Evolutionary conservation across 2,797 vertebrate species (phyloP), one percentile per base, ranked within the genome.

Genomic region (Dendrocincla tyrannina): DNA sequence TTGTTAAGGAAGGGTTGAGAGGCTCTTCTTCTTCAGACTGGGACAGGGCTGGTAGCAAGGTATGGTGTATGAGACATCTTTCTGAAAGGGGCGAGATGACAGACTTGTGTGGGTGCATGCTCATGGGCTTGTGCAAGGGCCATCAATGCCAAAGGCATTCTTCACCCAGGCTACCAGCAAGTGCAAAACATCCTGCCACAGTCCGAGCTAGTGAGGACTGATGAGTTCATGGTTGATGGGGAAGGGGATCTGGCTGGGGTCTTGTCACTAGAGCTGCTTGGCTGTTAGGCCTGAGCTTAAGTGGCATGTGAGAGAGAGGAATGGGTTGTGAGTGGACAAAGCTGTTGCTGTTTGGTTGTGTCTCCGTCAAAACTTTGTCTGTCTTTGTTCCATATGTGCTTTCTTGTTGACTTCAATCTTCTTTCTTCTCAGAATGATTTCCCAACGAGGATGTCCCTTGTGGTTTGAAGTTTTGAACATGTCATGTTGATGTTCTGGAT

Each of bases 401-500:
- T 95, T 96, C 60, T 94, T 75, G 41, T 77, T 95, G 75, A 95
- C 59, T 28, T 92, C 70, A 89, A 84, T 96, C 67, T 96, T 92
- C 76, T 96, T 73, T 97, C 59, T 97, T 91, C 73, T 67, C 96
- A 98, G 98, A 98, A 97, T 3, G 98, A 98, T 93, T 98, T 98
- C 88, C 98, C 98, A 91, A 98, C 98, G 17, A 98, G 98, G 92
- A 98, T 98, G 98, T 98, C 98, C 83, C 98, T 98, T n/a, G 98
- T 98, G 93, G 98, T 98, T 94, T 98, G 98, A 98, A 92, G 88
- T 81, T 95, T 82, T 91, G 90, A 93, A 97, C 92, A 70, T 81
- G 59, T 85, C 76, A 49, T 86, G 83, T 91, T 90, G 91, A 95
- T 91, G 91, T 85, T 88, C 95, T 95, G 94, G 83, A 89, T 95